phyloP scores from a whole-genome alignment of 2,797 vertebrate species.

The Gobio occitaniae region DNA sequence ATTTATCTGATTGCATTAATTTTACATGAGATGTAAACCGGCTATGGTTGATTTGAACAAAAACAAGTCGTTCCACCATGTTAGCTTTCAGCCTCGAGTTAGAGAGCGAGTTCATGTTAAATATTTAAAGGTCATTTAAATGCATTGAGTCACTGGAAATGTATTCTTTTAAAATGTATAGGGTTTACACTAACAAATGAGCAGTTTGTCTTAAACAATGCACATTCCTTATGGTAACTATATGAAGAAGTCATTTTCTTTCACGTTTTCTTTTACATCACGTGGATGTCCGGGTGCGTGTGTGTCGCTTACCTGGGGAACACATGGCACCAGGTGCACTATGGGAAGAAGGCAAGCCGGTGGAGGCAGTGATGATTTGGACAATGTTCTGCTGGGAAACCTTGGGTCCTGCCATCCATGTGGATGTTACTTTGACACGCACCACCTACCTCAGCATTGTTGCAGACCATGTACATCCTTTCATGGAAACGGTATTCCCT shows the following conservation, averaged over 20 bases:
- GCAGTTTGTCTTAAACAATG: neutral
- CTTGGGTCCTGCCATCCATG: no score
- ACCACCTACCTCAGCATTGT: no score
- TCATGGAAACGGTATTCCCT: no score
- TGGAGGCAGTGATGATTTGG: no score
- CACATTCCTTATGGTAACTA: neutral
- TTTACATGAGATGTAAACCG: conserved; percentile 16
- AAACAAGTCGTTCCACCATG: conserved; percentile 10
- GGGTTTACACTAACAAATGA: neutral
- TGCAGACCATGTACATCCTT: no score
- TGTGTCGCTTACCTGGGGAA: no score
- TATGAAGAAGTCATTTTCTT: neutral
- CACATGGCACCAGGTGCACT: no score
- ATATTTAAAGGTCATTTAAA: conserved; percentile 48
- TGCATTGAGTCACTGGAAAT: conserved; percentile 8
- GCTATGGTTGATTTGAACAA: conserved; percentile 5
- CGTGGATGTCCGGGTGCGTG: no score
- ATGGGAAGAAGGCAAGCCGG: no score
- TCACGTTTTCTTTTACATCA: neutral
- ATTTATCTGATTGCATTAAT: conserved; percentile 18
- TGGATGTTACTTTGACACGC: no score
- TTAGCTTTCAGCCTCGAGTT: neutral
- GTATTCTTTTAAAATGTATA: neutral
- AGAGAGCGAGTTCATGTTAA: neutral
- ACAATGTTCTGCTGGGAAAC: no score